phyloP scores from a whole-genome alignment of 2,888 invertebrate species.

The Parnassius glacialis region DNA sequence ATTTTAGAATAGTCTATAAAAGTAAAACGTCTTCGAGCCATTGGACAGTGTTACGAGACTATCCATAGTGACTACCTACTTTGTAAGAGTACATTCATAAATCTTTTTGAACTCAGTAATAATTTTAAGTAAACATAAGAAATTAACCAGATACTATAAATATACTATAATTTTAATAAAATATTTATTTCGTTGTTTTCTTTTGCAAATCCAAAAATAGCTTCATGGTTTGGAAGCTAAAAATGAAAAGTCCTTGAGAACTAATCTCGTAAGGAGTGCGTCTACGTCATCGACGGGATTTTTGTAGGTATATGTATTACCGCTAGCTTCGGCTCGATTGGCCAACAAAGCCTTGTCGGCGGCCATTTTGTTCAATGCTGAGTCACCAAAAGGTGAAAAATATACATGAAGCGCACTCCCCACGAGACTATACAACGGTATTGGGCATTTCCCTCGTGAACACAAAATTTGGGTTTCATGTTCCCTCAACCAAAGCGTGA shows the following conservation, averaged over 20 bases:
- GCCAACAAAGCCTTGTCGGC: constrained; percentile 77
- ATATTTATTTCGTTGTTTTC: constrained; percentile 19
- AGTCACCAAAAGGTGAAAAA: constrained; percentile 84
- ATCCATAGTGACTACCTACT: constrained; percentile 72
- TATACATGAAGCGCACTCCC: constrained; percentile 80
- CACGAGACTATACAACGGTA: constrained; percentile 82
- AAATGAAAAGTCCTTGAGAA: constrained; percentile 78
- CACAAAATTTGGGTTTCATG: constrained; percentile 80
- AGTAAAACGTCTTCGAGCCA: constrained; percentile 35
- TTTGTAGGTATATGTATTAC: constrained; percentile 66
- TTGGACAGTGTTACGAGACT: constrained; percentile 62
- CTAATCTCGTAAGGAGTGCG: constrained; percentile 77
- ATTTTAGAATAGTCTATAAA: constrained; percentile 37
- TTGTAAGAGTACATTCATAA: constrained; percentile 75
- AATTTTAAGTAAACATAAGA: not conserved
- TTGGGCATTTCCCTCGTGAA: constrained; percentile 79
- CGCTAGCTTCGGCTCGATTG: constrained; percentile 64
- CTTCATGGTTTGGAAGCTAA: constrained; percentile 51
- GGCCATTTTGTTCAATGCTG: constrained; percentile 85
- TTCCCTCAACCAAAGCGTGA: constrained; percentile 64
- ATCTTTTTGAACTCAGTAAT: constrained; percentile 54
- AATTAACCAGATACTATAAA: not conserved
- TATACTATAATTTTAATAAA: not conserved
- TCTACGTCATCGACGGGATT: constrained; percentile 70
- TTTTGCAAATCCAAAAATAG: constrained; percentile 44